These are phyloP conservation scores for Nephila pilipes DNA, from an alignment of 1,140 invertebrate species.

Conservation along the genomic window DNA sequence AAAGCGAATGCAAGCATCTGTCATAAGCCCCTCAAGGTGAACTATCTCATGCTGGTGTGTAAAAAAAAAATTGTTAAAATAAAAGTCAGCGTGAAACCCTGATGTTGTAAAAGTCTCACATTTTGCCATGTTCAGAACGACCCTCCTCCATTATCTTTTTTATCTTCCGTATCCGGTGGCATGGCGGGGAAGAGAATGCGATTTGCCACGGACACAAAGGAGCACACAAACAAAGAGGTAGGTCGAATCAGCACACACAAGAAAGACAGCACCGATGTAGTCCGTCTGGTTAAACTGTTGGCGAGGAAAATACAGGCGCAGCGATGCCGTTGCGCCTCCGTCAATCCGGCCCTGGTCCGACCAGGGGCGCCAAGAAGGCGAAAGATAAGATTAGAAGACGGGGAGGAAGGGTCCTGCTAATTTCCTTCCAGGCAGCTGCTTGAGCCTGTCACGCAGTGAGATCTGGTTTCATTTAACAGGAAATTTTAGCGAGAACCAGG, in stretches of 20 bases:
- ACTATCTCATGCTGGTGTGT: neutral
- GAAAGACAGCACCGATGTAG: conserved; percentile 59
- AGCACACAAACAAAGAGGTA: conserved; percentile 71
- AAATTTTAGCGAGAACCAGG: conserved; percentile 76
- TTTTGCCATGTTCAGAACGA: conserved; percentile 35
- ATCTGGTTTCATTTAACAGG: conserved; percentile 77
- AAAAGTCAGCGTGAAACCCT: neutral
- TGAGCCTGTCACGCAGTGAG: conserved; percentile 72
- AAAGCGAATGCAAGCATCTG: neutral
- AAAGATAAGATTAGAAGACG: conserved; percentile 73
- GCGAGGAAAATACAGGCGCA: conserved; percentile 75
- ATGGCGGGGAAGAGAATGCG: conserved; percentile 4
- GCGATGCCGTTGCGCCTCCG: conserved; percentile 60
- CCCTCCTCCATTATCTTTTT: conserved; percentile 51
- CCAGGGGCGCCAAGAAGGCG: conserved; percentile 74
- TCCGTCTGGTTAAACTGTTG: conserved; percentile 73
- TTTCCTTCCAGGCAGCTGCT: conserved; percentile 61
- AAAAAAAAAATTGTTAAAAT: neutral
- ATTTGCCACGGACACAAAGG: conserved; percentile 75
- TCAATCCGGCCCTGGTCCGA: conserved; percentile 68
- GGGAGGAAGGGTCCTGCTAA: conserved; percentile 41
- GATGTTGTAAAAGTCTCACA: conserved; percentile 51
- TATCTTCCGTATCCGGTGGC: conserved; percentile 60
- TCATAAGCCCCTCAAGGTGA: neutral
- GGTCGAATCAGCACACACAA: too few species aligned